phyloP scores from a whole-genome alignment of 2,888 invertebrate genomes.

The Matsumyia berberina region DNA sequence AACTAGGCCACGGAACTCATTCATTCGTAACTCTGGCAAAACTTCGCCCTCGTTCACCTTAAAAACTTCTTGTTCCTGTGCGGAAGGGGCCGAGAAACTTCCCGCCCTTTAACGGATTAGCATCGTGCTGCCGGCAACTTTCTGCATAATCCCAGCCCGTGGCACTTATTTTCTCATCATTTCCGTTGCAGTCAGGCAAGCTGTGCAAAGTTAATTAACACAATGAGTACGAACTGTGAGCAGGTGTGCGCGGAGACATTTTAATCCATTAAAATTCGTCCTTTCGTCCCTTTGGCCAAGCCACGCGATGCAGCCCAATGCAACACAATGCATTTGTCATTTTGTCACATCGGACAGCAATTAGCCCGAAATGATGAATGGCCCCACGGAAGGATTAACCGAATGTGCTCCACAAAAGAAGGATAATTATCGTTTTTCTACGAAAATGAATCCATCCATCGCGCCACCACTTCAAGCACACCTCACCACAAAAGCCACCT shows the following conservation, averaged over 20 bases:
- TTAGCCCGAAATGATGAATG: conserved; percentile 71
- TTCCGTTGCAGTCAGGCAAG: conserved; percentile 47
- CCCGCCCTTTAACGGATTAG: conserved; percentile 45
- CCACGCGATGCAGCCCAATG: conserved; percentile 63
- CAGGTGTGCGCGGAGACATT: conserved; percentile 54
- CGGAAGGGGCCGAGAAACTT: conserved; percentile 27
- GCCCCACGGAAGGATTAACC: conserved; percentile 43
- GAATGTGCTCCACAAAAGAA: conserved; percentile 14
- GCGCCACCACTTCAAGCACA: neutral
- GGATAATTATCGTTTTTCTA: conserved; percentile 46
- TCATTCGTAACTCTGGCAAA: conserved; percentile 15
- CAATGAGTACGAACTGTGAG: conserved; percentile 64
- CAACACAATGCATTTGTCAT: conserved; percentile 73
- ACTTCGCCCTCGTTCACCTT: conserved; percentile 18
- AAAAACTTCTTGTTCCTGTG: conserved; percentile 43
- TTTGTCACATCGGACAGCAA: conserved; percentile 71
- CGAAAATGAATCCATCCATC: conserved; percentile 11
- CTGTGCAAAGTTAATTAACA: conserved; percentile 67
- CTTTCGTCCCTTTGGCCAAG: conserved; percentile 9
- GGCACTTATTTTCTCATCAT: conserved; percentile 50
- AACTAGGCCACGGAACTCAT: conserved; percentile 22
- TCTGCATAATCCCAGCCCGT: conserved; percentile 27
- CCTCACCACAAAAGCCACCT: conserved; percentile 6
- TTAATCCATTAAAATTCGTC: conserved; percentile 67
- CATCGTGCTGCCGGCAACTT: conserved; percentile 7